Evolutionary conservation across 2,888 invertebrate genomes (phyloP).

Genomic region (Pachycephus smyrnensis): DNA sequence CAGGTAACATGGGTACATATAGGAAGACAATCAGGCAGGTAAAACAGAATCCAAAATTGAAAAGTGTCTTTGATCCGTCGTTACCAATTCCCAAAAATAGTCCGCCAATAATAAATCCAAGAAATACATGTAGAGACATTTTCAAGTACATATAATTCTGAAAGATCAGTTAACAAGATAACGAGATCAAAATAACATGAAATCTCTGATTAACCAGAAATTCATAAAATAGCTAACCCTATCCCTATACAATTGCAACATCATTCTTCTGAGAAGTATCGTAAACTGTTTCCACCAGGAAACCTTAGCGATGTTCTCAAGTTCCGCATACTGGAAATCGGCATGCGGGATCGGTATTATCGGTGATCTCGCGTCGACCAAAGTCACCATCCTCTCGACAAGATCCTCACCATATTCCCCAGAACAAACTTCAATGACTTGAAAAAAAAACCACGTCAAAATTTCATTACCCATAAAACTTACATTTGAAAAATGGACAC

Average conservation of each 20-base stretch:
- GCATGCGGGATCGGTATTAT: constrained; percentile 42
- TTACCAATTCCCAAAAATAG: constrained; percentile 81
- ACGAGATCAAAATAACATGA: constrained; percentile 35
- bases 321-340: constrained; percentile 50
- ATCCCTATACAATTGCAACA: constrained; percentile 81
- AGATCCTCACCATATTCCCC: constrained; percentile 81
- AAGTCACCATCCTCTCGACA: constrained; percentile 76
- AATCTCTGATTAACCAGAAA: neutral
- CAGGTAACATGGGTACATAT: constrained; percentile 86
- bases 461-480: neutral
- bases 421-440: constrained; percentile 85
- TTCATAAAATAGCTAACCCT: constrained; percentile 67
- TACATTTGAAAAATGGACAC: constrained; percentile 6
- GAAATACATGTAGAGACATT: constrained; percentile 75
- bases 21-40: constrained; percentile 83
- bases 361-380: constrained; percentile 70
- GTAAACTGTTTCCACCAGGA: constrained; percentile 77
- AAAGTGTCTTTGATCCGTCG: constrained; percentile 84
- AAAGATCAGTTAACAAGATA: constrained; percentile 38
- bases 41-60: constrained; percentile 88
- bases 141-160: constrained; percentile 81
- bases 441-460: constrained; percentile 36
- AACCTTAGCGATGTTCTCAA: constrained; percentile 70
- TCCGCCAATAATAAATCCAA: constrained; percentile 78
- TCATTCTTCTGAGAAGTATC: constrained; percentile 77